Percentiles rank a stretch among this genome's conserved stretches.
phyloP scores from a whole-genome alignment of 2,888 invertebrate genomes.

The Zaprionus lineosus region DNA sequence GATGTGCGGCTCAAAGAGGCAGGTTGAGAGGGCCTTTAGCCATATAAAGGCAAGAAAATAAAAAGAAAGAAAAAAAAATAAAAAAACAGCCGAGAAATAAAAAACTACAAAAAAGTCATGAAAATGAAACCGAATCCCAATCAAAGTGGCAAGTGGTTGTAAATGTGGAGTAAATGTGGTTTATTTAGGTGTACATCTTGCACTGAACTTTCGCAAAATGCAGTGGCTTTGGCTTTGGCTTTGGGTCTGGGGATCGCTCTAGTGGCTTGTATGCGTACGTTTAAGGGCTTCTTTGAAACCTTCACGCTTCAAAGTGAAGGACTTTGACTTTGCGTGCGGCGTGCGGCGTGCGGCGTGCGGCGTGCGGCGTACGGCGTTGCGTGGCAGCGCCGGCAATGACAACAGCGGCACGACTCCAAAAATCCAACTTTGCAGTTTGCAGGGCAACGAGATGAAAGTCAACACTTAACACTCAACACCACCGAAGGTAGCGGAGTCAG shows the following conservation, averaged over 20 bases:
- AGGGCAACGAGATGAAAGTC: slow-evolving; percentile 73
- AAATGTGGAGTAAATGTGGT: slow-evolving; percentile 70
- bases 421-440: slow-evolving; percentile 34
- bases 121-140: slow-evolving; percentile 63
- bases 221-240: slow-evolving; percentile 29
- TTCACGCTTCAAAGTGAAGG: slow-evolving; percentile 77
- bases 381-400: slow-evolving; percentile 55
- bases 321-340: too few relatives aligned
- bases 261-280: slow-evolving; percentile 13
- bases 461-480: slow-evolving; percentile 69
- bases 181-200: slow-evolving; percentile 54
- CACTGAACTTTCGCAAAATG: slow-evolving; percentile 53
- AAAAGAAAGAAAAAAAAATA: slow-evolving; percentile 14
- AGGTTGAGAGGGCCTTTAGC: slow-evolving; percentile 33
- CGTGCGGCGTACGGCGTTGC: slow-evolving; percentile 56
- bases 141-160: slow-evolving; percentile 54
- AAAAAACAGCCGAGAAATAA: slow-evolving; percentile 28
- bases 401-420: slow-evolving; percentile 43
- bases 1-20: slow-evolving; percentile 4
- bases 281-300: slow-evolving; percentile 65
- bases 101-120: slow-evolving; percentile 39
- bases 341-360: too few relatives aligned
- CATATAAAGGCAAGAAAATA: slow-evolving; percentile 13
- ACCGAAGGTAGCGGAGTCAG: slow-evolving; percentile 4
- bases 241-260: slow-evolving; percentile 2